Evolutionary conservation across 1,140 invertebrate genomes (phyloP), one percentile per base, ranked within the genome.

Genomic region (Cardiocondyla obscurior): DNA sequence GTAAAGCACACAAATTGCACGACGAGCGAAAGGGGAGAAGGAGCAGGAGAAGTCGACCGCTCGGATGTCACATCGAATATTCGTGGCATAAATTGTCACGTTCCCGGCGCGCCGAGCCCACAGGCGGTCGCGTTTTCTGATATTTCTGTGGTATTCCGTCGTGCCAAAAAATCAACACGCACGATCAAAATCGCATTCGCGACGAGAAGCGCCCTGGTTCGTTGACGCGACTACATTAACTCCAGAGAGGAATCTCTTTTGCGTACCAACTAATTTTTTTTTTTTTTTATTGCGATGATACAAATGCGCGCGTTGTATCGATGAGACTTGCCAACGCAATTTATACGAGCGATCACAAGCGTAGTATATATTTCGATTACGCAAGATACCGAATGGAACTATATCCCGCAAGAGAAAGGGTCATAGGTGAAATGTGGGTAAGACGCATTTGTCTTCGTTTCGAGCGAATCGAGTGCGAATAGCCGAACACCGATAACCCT

Each of bases 371-470:
- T 51, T 36, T 51, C 30, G 58, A 36, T 39, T 65, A 39, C 33
- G 16, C 67, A 39, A 33, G 46, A 55, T 19, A 44, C 53, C 33
- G 74, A 53, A 51, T 30, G 44, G 3, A 39, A 69, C 22, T 53
- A 8, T 36, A 12, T 28, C 25, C 42, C 16, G 25, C 28, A 39
- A 53, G 62, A 42, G 55, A 53, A 69, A 42, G 57, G 84, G 42
- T 86, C 73, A 86, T 84, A 87, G 64, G 64, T 64, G 76, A 77
- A 82, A 83, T 44, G 73, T 84, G 67, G 49, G 36, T 77, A 83
- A 65, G 85, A 83, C 79, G 79, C 87, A 88, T 88, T 88, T 88
- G 88, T 88, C 87, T 88, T 88, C 83, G 87, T 88, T 88, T 73
- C 36, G 65, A 74, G 69, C 85, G 87, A 88, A 88, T 88, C 87